A percentile compares a stretch with the other conserved stretches of the same genome.
phyloP scores from a whole-genome alignment of 2,888 invertebrate species.

The Hyposoter didymator region DNA sequence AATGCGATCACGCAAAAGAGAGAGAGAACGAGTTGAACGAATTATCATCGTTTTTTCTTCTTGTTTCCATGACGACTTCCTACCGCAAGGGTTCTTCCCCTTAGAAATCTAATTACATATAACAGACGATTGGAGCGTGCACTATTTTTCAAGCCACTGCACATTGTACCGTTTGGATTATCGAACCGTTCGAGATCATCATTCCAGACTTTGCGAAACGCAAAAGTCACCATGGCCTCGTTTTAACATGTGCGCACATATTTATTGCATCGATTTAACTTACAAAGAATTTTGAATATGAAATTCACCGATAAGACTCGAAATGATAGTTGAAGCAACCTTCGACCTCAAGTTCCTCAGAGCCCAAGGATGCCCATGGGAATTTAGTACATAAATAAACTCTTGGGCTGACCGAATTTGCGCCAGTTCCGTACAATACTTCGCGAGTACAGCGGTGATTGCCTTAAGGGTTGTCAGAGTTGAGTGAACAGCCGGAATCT shows the following conservation, averaged over 20 bases:
- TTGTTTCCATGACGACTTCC: constrained; percentile 27
- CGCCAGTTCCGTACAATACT: not conserved
- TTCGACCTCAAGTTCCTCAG: not conserved
- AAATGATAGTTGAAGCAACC: not conserved
- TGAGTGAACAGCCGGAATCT: not conserved
- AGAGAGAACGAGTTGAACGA: constrained; percentile 47
- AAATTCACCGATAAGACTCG: not conserved
- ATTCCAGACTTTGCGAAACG: not conserved
- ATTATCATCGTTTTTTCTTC: constrained; percentile 55
- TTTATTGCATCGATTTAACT: too few species aligned
- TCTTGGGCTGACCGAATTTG: not conserved
- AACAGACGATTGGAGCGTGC: not conserved
- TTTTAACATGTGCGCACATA: not conserved
- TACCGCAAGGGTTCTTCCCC: constrained; percentile 16
- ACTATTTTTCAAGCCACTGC: not conserved
- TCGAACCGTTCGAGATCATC: not conserved
- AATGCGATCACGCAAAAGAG: constrained; percentile 20
- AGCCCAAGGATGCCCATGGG: not conserved
- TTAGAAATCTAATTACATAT: too few species aligned
- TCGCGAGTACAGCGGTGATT: too few species aligned
- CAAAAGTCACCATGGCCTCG: not conserved
- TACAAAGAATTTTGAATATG: too few species aligned
- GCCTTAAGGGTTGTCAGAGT: not conserved
- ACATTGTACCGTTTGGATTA: not conserved
- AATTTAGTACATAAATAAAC: not conserved